phyloP scores from a whole-genome alignment of 2,113 vertebrate species.

The Gracilinanus agilis region DNA sequence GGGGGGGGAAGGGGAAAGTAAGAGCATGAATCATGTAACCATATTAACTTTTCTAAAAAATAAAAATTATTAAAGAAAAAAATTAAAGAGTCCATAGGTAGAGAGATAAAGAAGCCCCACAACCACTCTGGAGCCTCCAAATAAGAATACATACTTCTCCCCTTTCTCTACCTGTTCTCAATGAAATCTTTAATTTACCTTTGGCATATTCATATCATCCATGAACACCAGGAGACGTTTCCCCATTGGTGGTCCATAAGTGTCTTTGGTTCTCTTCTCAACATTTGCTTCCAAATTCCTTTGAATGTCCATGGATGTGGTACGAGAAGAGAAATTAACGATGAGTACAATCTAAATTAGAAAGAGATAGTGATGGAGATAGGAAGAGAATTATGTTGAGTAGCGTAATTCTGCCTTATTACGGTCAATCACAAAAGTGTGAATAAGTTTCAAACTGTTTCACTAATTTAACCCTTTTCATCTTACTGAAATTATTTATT shows the following conservation, averaged over 20 bases:
- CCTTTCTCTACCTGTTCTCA: accelerated
- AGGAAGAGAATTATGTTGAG: not conserved
- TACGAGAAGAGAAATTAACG: constrained; percentile 96
- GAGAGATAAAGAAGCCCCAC: not conserved
- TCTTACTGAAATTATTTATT: accelerated
- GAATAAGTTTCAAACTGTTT: accelerated
- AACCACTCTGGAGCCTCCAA: not conserved
- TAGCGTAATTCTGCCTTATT: accelerated
- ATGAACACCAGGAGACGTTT: constrained; percentile 95
- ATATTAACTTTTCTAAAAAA: no score
- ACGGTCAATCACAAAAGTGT: accelerated
- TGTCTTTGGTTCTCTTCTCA: constrained; percentile 95
- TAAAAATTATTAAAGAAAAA: no score
- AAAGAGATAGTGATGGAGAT: not conserved
- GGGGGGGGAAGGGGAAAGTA: no score
- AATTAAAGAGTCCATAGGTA: no score
- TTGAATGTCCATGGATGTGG: constrained; percentile 96
- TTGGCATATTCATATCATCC: constrained; percentile 98
- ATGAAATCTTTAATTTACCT: constrained; percentile 79
- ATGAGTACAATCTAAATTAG: constrained; percentile 88
- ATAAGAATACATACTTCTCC: accelerated
- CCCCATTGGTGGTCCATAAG: constrained; percentile 93
- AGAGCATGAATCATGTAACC: no score
- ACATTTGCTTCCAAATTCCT: constrained; percentile 95
- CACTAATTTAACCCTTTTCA: not conserved